phyloP scores from a whole-genome alignment of 2,888 invertebrate species.

The Phyllotreta cruciferae region DNA sequence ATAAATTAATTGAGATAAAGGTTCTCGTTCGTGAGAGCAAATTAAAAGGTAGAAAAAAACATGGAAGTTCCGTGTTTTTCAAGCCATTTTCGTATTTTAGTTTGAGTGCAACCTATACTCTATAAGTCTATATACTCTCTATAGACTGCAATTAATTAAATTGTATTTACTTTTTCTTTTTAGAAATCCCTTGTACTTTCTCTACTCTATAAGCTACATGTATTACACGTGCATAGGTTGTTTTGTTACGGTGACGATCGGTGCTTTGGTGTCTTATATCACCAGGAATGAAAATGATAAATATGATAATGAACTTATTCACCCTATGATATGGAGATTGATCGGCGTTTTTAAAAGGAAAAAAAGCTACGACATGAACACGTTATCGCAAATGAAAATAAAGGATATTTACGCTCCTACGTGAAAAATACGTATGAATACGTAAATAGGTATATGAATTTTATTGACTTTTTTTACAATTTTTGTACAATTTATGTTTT shows the following conservation, averaged over 20 bases:
- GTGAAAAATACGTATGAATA: too few species aligned
- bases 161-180: constrained; percentile 41
- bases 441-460: too few species aligned
- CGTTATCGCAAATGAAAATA: neutral
- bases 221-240: constrained; percentile 86
- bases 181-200: constrained; percentile 65
- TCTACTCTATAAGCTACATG: constrained; percentile 85
- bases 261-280: constrained; percentile 73
- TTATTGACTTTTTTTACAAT: too few species aligned
- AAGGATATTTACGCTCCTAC: too few species aligned
- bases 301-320: constrained; percentile 72
- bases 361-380: constrained; percentile 28
- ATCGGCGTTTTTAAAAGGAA: constrained; percentile 61
- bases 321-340: constrained; percentile 69
- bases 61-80: too few species aligned
- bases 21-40: too few species aligned
- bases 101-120: constrained; percentile 43
- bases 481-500: too few species aligned
- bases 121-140: constrained; percentile 23
- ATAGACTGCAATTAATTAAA: neutral
- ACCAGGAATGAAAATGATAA: constrained; percentile 67
- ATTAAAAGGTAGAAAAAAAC: neutral
- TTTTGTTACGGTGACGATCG: constrained; percentile 73
- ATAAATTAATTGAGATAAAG: too few species aligned
- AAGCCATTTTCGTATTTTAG: neutral